Evolutionary conservation across 1,140 invertebrate genomes (phyloP).

Genomic region (Oryctes rhinoceros): DNA sequence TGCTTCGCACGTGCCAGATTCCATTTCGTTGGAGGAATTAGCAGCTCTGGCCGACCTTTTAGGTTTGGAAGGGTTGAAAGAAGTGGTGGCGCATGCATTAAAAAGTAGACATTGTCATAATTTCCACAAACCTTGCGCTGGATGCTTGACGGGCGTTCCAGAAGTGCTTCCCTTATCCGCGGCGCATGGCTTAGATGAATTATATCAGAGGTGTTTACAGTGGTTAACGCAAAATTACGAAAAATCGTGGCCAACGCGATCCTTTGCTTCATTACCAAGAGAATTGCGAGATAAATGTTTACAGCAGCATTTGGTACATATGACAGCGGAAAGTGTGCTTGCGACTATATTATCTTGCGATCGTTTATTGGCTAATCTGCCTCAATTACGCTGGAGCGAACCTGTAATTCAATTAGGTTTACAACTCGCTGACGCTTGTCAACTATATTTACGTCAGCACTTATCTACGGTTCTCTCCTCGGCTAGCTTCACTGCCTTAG

Average conservation of each 20-base stretch:
- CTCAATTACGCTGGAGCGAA: constrained; percentile 77
- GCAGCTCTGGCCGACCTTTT: constrained; percentile 88
- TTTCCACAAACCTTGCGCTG: constrained; percentile 78
- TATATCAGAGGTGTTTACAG: constrained; percentile 82
- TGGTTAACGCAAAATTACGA: constrained; percentile 88
- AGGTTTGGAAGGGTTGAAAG: constrained; percentile 87
- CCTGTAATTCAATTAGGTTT: constrained; percentile 72
- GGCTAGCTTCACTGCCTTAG: constrained; percentile 71
- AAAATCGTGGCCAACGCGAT: constrained; percentile 85
- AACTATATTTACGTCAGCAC: constrained; percentile 70
- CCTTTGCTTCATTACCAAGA: constrained; percentile 81
- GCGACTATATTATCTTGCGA: constrained; percentile 73
- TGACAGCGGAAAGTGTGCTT: constrained; percentile 66
- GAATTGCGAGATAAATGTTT: constrained; percentile 85
- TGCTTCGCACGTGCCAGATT: constrained; percentile 82
- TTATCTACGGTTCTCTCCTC: constrained; percentile 71
- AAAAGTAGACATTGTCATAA: constrained; percentile 90
- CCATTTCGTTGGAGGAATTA: constrained; percentile 84
- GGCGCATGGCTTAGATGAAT: constrained; percentile 85
- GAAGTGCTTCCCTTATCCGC: constrained; percentile 84
- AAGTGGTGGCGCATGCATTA: constrained; percentile 86
- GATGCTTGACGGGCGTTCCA: constrained; percentile 66
- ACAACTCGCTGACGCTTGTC: constrained; percentile 72
- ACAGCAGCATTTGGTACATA: constrained; percentile 79
- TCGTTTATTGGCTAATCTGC: constrained; percentile 72